Conservation (phyloP, 2,888 invertebrate species). For the Pterobdella sp. region DNA sequence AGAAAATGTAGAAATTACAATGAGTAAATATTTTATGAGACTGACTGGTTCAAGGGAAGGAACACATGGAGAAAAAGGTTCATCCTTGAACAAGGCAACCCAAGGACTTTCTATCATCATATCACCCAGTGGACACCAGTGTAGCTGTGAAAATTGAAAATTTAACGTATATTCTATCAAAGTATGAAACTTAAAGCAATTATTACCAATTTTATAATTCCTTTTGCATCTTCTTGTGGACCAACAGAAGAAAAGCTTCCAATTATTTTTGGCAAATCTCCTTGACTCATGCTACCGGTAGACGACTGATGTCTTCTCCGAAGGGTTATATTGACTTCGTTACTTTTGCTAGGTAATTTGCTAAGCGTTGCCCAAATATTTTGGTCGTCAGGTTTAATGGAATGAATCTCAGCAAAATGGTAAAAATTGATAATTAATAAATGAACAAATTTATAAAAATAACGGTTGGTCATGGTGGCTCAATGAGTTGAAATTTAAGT, state of each 20-base stretch:
- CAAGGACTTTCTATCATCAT: neutral
- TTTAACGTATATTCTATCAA: neutral
- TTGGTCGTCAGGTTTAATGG: neutral
- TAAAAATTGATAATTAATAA: constrained; percentile 1
- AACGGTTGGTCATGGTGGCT: neutral
- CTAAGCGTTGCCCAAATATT: neutral
- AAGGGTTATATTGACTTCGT: neutral
- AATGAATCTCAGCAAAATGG: neutral
- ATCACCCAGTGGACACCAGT: neutral
- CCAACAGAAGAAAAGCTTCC: neutral
- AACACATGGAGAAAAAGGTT: neutral
- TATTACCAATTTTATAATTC: neutral
- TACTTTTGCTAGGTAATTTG: neutral
- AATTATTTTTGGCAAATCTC: neutral
- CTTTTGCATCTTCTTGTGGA: neutral
- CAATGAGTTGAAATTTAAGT: neutral
- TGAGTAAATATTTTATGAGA: neutral
- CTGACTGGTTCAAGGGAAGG: neutral
- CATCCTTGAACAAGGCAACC: constrained; percentile 4
- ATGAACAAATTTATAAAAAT: neutral
- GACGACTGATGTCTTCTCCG: neutral
- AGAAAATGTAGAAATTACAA: neutral
- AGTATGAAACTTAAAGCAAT: neutral
- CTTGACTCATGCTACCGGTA: neutral
- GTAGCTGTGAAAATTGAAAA: neutral